Evolutionary conservation across 2,113 vertebrate genomes (phyloP).

Genomic region (Barbus barbus): DNA sequence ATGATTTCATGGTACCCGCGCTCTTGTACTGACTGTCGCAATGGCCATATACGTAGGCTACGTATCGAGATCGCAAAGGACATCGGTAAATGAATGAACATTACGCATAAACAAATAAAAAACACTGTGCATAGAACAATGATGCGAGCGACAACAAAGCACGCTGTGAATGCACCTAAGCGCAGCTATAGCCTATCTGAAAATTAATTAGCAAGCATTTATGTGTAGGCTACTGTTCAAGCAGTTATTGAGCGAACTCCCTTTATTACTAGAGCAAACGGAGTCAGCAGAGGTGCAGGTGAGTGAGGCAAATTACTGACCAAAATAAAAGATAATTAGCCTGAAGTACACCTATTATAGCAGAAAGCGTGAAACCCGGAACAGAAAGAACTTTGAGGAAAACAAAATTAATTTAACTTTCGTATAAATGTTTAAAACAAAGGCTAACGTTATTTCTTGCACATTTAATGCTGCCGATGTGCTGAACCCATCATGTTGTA

Average conservation of each 20-base stretch:
- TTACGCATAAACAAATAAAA: neutral
- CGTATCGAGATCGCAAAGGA: neutral
- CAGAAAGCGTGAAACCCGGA: neutral
- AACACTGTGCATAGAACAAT: neutral
- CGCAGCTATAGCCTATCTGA: too few species aligned
- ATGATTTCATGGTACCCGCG: neutral
- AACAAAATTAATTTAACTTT: neutral
- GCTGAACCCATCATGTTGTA: neutral
- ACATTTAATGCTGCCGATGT: neutral
- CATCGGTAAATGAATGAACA: neutral
- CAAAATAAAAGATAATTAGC: neutral
- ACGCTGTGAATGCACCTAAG: neutral
- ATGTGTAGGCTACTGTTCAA: neutral
- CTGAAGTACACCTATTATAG: too few species aligned
- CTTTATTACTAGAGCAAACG: neutral
- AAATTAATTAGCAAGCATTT: neutral
- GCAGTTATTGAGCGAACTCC: neutral
- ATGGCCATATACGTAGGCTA: neutral
- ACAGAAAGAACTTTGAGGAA: neutral
- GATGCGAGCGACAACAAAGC: neutral
- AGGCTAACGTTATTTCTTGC: neutral
- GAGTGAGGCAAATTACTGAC: neutral
- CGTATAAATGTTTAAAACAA: neutral
- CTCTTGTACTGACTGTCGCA: slow-evolving; percentile 17
- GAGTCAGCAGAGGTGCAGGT: slow-evolving; percentile 26